Evolutionary conservation across 1,140 invertebrate species (phyloP).

Genomic region (Calliopsis andreniformis): DNA sequence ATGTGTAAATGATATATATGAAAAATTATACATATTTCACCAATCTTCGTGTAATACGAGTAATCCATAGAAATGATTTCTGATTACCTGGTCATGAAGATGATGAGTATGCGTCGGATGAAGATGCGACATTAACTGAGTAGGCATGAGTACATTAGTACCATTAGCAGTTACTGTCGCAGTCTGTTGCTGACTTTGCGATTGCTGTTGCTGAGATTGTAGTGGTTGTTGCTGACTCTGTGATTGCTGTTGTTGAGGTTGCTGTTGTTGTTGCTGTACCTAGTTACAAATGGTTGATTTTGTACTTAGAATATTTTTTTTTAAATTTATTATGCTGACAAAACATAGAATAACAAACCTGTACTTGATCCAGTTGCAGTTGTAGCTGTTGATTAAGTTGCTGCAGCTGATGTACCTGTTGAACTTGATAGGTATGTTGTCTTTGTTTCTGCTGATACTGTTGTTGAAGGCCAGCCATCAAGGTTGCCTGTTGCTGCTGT

Average conservation of each 20-base stretch:
- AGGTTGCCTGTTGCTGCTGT: too few relatives aligned
- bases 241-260: slow-evolving; percentile 29
- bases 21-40: background rate
- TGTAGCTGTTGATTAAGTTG: slow-evolving; percentile 80
- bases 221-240: slow-evolving; percentile 71
- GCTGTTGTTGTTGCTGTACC: slow-evolving; percentile 80
- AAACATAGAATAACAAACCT: slow-evolving; percentile 69
- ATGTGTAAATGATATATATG: background rate
- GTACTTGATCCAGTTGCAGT: slow-evolving; percentile 78
- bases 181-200: slow-evolving; percentile 63
- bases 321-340: background rate
- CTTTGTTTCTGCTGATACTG: slow-evolving; percentile 80
- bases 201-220: slow-evolving; percentile 66
- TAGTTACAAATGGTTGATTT: slow-evolving; percentile 44
- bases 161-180: slow-evolving; percentile 69
- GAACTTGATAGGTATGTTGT: slow-evolving; percentile 79
- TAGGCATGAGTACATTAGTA: slow-evolving; percentile 72
- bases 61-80: background rate
- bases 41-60: background rate
- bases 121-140: slow-evolving; percentile 79
- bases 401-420: slow-evolving; percentile 78
- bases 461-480: slow-evolving; percentile 76
- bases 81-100: slow-evolving; percentile 73
- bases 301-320: background rate
- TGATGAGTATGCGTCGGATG: slow-evolving; percentile 75